Percentiles rank a stretch among this genome's conserved stretches.
Conservation (phyloP, 1,140 invertebrate species). For the Galleria mellonella region DNA sequence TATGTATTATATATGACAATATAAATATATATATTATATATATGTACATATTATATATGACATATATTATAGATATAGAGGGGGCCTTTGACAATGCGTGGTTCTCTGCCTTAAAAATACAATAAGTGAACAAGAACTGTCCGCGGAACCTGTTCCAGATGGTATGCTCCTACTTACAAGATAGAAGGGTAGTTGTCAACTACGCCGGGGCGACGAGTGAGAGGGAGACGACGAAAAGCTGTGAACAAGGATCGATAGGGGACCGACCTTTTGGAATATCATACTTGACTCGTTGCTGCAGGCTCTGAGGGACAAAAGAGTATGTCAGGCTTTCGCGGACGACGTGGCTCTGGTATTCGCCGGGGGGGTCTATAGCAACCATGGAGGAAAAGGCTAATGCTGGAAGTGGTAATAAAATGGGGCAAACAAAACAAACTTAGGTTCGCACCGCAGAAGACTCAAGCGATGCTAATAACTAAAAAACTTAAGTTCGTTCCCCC, state of each 20-base stretch:
- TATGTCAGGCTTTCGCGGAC: neutral
- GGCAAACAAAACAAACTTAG: neutral
- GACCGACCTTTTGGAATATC: slow-evolving; percentile 11
- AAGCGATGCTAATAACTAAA: neutral
- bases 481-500: neutral
- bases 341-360: neutral
- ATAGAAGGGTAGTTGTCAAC: neutral
- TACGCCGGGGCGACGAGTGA: neutral
- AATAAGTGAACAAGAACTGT: neutral
- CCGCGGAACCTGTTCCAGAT: neutral
- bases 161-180: slow-evolving; percentile 1
- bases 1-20: no score
- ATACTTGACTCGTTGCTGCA: slow-evolving; percentile 7
- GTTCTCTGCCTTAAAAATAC: neutral
- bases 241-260: slow-evolving; percentile 16
- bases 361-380: neutral
- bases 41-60: no score
- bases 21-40: no score
- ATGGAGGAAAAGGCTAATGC: neutral
- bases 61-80: neutral
- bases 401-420: neutral
- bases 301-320: neutral
- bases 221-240: slow-evolving; percentile 11
- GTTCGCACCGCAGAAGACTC: neutral
- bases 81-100: slow-evolving; percentile 2